Conservation (phyloP, 1,140 invertebrate genomes). For the Drosophila hydei region DNA sequence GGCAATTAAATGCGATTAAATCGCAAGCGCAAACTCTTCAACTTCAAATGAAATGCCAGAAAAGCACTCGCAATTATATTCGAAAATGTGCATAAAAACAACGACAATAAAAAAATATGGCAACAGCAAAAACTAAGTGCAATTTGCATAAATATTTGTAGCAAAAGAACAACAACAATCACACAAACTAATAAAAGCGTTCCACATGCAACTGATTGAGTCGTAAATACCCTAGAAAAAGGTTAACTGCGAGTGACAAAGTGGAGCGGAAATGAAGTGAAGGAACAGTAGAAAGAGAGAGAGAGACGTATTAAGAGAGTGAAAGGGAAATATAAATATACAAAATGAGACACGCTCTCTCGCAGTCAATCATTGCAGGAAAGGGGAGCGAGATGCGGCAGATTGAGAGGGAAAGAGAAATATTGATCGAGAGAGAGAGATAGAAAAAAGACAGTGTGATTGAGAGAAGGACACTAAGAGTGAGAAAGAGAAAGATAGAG, state of each 20-base stretch:
- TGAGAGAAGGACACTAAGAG: too few species aligned
- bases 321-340: neutral
- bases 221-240: constrained; percentile 9
- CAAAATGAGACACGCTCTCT: too few species aligned
- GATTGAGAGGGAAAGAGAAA: too few species aligned
- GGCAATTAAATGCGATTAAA: constrained; percentile 80
- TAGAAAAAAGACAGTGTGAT: too few species aligned
- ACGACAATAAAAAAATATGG: constrained; percentile 72
- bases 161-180: constrained; percentile 55
- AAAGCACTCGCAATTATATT: constrained; percentile 73
- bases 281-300: too few species aligned
- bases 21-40: constrained; percentile 72
- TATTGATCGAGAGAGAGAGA: too few species aligned
- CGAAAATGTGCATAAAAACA: constrained; percentile 66
- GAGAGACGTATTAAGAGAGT: too few species aligned
- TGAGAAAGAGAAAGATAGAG: too few species aligned
- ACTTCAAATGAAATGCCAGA: constrained; percentile 67
- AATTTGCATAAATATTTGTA: constrained; percentile 79
- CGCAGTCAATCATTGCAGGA: too few species aligned
- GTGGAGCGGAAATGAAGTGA: too few species aligned
- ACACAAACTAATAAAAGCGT: neutral
- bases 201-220: neutral
- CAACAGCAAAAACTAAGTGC: constrained; percentile 27
- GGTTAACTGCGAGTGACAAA: neutral
- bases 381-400: too few species aligned